Conservation (phyloP, 2,888 invertebrate species). For the Aproaerema taeniolella region DNA sequence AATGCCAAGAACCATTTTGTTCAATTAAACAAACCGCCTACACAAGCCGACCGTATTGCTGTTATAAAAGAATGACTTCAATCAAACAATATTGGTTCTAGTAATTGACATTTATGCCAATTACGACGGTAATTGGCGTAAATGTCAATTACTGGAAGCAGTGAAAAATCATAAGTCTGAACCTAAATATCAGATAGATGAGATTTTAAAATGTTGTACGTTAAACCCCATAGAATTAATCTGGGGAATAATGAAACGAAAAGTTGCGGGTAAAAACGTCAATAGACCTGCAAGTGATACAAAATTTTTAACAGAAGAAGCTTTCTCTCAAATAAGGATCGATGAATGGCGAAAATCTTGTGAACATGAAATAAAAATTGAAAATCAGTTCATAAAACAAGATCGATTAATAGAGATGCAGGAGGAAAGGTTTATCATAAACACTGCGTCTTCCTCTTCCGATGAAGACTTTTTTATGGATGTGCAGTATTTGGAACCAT, state of each 20-base stretch:
- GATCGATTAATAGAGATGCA: conserved; percentile 16
- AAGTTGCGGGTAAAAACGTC: conserved; percentile 12
- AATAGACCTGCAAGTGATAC: conserved; percentile 3
- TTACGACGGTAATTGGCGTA: too few relatives aligned
- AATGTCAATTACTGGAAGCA: background rate
- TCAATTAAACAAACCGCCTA: too few relatives aligned
- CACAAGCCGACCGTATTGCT: too few relatives aligned
- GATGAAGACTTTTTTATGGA: conserved; percentile 14
- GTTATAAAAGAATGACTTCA: too few relatives aligned
- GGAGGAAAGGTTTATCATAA: conserved; percentile 16
- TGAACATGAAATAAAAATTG: conserved; percentile 11
- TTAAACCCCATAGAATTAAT: conserved; percentile 12
- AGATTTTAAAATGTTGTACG: too few relatives aligned
- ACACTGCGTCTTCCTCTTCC: conserved; percentile 14
- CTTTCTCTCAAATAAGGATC: background rate
- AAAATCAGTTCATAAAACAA: conserved; percentile 15
- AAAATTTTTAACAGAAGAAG: conserved; percentile 1
- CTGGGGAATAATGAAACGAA: conserved; percentile 6
- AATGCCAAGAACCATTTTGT: too few relatives aligned
- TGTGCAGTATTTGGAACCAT: conserved; percentile 15
- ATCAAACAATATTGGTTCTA: too few relatives aligned
- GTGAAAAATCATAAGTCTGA: too few relatives aligned
- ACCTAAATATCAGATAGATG: too few relatives aligned
- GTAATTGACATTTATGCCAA: too few relatives aligned
- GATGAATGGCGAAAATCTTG: conserved; percentile 2